Evolutionary conservation across 2,113 vertebrate species (phyloP), one percentile per base, ranked within the genome.

Genomic region (Leiothrix lutea): DNA sequence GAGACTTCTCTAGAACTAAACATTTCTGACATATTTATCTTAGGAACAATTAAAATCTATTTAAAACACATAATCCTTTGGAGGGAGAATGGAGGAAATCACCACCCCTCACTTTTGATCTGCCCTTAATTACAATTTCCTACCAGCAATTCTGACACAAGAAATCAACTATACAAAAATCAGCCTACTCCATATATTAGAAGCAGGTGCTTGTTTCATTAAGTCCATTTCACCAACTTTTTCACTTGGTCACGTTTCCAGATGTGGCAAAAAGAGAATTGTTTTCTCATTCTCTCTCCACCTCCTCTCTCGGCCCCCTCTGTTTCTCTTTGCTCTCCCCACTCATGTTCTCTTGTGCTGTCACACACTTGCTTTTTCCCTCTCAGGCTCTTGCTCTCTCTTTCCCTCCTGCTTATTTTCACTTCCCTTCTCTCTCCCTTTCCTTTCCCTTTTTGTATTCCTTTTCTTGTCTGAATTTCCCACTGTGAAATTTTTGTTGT

Each of bases 311-410:
- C 5, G 0, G 9, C 19, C 20, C 4, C 4, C 7, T 44, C 56
- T 14, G 3, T 71, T 69, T 79, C 23, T 33, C 33, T 65, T 62
- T 53, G 19, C 24, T n/a, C 31, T 56, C 45, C 36, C 35, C 33
- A 3, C 18, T 47, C 0, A 0, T 7, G 31, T 17, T 83, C n/a
- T 42, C 17, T 50, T 0, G 0, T 45, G 8, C 22, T 51, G 38
- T 36, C 47, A 44, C 38, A 29, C 36, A 13, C 5, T 58, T 75
- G 33, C 9, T 80, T 57, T 74, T 44, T 21, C 0, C 1, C 22
- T 62, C 38, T 78, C 6, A 1, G 13, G 6, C 36, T 84, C 29
- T 54, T 79, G 13, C 5, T n/a, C 9, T 24, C 4, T 78, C 21
- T 36, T 47, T 61, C 25, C 14, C 11, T 40, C 13, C 29, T 36